Conservation (phyloP, 23 tunicate genomes). For the Halocynthia aurantium region DNA sequence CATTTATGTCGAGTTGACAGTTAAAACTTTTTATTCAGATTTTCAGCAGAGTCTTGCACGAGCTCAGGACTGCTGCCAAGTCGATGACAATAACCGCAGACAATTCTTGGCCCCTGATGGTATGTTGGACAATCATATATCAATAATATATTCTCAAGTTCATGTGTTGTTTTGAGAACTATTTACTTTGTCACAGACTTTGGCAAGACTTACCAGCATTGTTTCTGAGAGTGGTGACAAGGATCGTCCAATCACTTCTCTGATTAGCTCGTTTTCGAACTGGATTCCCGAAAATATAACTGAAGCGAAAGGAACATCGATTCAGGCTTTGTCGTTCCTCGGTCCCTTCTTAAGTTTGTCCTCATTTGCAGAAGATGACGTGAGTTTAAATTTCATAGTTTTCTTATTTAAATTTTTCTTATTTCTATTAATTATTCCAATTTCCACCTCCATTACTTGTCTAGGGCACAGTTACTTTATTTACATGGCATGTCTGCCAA, state of each 20-base stretch:
- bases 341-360: conserved; percentile 85
- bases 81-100: conserved; percentile 26
- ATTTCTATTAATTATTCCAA: conserved; percentile 7
- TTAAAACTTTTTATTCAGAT: neutral
- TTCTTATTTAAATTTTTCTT: too few relatives aligned
- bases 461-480: too few relatives aligned
- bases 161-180: neutral
- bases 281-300: conserved; percentile 56
- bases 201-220: conserved; percentile 10
- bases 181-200: too few relatives aligned
- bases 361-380: conserved; percentile 70
- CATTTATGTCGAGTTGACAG: neutral
- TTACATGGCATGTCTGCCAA: too few relatives aligned
- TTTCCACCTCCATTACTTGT: too few relatives aligned
- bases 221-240: conserved; percentile 27
- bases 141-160: neutral
- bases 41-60: conserved; percentile 18
- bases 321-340: conserved; percentile 49
- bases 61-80: conserved; percentile 46
- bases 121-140: conserved; percentile 22
- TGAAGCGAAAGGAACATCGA: conserved; percentile 49
- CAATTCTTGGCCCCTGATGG: conserved; percentile 35
- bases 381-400: neutral
- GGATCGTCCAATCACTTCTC: conserved; percentile 53
- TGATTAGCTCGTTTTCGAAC: conserved; percentile 18